Conservation (phyloP, 2,113 vertebrate genomes). For the Petrocephalus microphthalmus region DNA sequence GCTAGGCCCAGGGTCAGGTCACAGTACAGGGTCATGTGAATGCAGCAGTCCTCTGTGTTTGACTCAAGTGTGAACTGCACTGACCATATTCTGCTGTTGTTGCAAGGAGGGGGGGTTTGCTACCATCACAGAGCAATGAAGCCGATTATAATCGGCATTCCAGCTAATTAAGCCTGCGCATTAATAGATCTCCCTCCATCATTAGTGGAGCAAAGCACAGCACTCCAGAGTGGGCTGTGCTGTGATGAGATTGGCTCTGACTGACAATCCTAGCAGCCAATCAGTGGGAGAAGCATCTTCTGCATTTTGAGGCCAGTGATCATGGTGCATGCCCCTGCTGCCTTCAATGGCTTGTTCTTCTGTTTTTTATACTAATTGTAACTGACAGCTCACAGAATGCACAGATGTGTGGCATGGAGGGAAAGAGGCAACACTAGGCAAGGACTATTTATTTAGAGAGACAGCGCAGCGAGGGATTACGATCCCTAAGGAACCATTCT, state of each 20-base stretch:
- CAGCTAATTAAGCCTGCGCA: not conserved
- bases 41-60: not conserved
- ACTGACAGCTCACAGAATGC: not conserved
- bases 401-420: not conserved
- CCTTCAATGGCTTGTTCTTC: not conserved
- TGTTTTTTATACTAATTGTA: not conserved
- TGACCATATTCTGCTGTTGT: not conserved
- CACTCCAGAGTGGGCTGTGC: not conserved
- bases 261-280: not conserved
- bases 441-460: conserved; percentile 35
- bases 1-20: not conserved
- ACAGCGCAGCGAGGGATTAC: conserved; percentile 36
- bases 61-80: not conserved
- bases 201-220: not conserved
- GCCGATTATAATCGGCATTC: not conserved
- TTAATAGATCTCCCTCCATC: not conserved
- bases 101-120: not conserved
- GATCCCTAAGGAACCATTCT: conserved; percentile 39
- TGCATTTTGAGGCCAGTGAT: not conserved
- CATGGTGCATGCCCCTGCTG: not conserved
- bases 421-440: not conserved
- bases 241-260: not conserved
- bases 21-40: not conserved
- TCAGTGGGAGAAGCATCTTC: conserved; percentile 6
- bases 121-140: not conserved